phyloP scores from a whole-genome alignment of 1,140 invertebrate genomes.

The Drosophila nigromelanica region DNA sequence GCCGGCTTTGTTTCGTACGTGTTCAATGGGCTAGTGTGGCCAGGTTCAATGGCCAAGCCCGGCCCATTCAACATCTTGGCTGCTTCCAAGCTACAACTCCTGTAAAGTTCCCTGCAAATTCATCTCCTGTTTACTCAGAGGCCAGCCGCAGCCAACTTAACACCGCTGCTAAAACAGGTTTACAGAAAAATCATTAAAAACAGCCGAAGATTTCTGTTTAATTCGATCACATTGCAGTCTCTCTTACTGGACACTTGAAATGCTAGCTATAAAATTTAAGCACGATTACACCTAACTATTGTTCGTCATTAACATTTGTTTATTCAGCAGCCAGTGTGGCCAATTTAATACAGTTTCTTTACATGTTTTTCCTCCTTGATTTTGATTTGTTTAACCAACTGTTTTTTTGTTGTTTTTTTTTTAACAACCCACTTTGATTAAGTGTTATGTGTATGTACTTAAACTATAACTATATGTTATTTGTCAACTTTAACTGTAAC shows the following conservation, averaged over 20 bases:
- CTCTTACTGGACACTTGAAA: conserved; percentile 51
- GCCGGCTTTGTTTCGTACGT: conserved; percentile 48
- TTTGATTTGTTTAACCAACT: conserved; percentile 36
- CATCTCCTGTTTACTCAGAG: not conserved
- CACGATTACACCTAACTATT: not conserved
- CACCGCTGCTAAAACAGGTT: not conserved
- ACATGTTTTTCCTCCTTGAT: conserved; percentile 2
- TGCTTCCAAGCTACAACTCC: not conserved
- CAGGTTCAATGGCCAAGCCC: conserved; percentile 54
- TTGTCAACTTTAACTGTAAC: conserved; percentile 58
- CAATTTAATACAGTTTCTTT: conserved; percentile 2
- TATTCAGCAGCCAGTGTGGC: conserved; percentile 3
- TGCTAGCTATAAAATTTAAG: conserved; percentile 11
- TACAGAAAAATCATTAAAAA: too few species aligned
- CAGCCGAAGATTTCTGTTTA: too few species aligned
- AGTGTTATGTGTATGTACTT: conserved; percentile 56
- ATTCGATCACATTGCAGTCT: not conserved
- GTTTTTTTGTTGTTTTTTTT: conserved; percentile 23
- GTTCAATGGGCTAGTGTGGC: conserved; percentile 67
- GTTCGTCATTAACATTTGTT: not conserved
- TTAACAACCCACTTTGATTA: conserved; percentile 48
- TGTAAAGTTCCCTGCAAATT: not conserved
- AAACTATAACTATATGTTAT: conserved; percentile 22
- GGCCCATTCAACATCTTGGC: not conserved
- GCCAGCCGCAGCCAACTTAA: conserved; percentile 2